Percentiles rank a stretch among this genome's conserved stretches.
These are phyloP conservation scores for Plecturocebus donacophilus DNA, from an alignment of 2,113 vertebrate species.

Conservation along the genomic window DNA sequence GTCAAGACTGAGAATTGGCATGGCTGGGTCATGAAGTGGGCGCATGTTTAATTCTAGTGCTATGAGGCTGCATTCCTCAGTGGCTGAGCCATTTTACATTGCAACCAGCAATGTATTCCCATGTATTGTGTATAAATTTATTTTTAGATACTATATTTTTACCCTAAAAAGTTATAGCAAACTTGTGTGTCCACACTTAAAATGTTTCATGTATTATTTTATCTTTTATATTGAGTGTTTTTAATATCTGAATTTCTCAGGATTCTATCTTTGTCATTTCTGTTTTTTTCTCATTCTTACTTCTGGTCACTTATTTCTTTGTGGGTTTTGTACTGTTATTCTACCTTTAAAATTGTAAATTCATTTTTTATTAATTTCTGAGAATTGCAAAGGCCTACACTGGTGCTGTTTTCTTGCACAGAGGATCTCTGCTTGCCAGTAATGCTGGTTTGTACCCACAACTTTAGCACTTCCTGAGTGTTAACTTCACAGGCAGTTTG, in stretches of 20 bases:
- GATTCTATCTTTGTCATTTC: neutral
- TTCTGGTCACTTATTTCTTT: neutral
- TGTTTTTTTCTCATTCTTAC: neutral
- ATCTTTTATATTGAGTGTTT: neutral
- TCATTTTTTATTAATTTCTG: neutral
- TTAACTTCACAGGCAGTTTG: neutral
- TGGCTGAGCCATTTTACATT: neutral
- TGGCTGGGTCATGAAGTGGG: neutral
- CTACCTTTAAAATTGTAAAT: neutral
- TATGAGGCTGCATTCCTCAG: neutral
- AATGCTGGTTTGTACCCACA: neutral
- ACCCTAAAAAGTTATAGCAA: neutral
- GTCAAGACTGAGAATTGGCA: neutral
- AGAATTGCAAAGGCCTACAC: neutral
- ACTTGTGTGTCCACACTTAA: neutral
- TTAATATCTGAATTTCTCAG: neutral
- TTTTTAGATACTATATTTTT: neutral
- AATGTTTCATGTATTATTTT: neutral
- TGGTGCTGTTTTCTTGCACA: neutral
- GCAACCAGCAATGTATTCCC: neutral
- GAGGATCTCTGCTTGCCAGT: neutral
- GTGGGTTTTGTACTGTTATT: neutral
- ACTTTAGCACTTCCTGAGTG: neutral
- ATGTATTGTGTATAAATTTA: neutral
- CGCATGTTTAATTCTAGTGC: too few species aligned